Evolutionary conservation across 2,888 invertebrate genomes (phyloP).

Genomic region (Augochlorella aurata): DNA sequence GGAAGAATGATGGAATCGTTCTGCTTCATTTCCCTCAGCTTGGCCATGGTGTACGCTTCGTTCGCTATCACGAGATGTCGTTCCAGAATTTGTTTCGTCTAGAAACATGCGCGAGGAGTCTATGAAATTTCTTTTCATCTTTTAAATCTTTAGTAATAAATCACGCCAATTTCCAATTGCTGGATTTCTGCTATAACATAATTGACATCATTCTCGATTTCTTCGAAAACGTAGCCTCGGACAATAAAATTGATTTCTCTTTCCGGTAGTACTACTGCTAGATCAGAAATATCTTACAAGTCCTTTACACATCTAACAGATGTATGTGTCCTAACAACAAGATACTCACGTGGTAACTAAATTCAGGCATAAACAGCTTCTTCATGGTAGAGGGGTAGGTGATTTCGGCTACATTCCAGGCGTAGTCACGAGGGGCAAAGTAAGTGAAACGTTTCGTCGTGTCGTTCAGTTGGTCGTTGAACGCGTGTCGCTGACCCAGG

Average conservation of each 20-base stretch:
- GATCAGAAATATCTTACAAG: too few relatives aligned
- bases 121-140: too few relatives aligned
- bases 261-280: too few relatives aligned
- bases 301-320: too few relatives aligned
- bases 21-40: conserved; percentile 86
- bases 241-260: too few relatives aligned
- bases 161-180: too few relatives aligned
- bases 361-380: conserved; percentile 91
- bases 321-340: too few relatives aligned
- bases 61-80: conserved; percentile 93
- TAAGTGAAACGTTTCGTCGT: conserved; percentile 92
- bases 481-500: conserved; percentile 89
- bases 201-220: too few relatives aligned
- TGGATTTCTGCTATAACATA: too few relatives aligned
- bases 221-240: too few relatives aligned
- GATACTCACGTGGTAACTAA: conserved; percentile 84
- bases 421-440: conserved; percentile 95
- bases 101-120: conserved; percentile 69
- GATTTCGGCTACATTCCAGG: conserved; percentile 91
- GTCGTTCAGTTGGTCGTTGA: conserved; percentile 90
- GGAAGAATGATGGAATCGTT: conserved; percentile 88
- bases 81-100: conserved; percentile 93
- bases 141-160: too few relatives aligned
- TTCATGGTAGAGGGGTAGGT: conserved; percentile 91
- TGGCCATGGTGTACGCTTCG: conserved; percentile 90